Evolutionary conservation across 1,140 invertebrate species (phyloP).

Genomic region (Panulirus ornatus): DNA sequence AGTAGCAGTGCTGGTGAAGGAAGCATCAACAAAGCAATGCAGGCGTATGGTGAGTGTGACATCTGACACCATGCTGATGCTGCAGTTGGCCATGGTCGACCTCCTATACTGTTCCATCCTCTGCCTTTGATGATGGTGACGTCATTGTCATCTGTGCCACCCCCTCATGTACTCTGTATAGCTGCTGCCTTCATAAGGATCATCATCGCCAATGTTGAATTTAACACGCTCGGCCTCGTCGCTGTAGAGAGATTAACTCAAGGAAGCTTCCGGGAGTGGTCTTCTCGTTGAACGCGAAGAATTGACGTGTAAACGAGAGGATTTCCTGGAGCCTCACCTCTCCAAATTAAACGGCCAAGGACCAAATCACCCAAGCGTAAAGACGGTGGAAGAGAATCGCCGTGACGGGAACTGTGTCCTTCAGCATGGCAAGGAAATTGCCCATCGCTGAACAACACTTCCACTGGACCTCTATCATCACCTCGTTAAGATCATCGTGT

Average conservation of each 20-base stretch:
- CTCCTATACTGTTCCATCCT: slow-evolving; percentile 5
- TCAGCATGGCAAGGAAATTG: too few relatives aligned
- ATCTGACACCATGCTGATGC: background rate
- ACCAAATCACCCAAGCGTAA: too few relatives aligned
- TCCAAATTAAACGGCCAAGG: too few relatives aligned
- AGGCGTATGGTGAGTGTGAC: background rate
- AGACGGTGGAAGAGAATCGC: too few relatives aligned
- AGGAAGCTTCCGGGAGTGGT: too few relatives aligned
- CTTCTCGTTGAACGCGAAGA: too few relatives aligned
- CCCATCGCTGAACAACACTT: too few relatives aligned
- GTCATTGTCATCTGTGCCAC: background rate
- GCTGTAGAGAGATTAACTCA: slow-evolving; percentile 8
- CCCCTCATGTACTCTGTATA: background rate
- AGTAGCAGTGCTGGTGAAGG: background rate
- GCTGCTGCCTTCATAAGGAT: background rate
- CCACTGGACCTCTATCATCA: too few relatives aligned
- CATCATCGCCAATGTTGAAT: background rate
- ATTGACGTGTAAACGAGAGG: too few relatives aligned
- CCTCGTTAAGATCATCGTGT: too few relatives aligned
- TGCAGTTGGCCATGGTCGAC: slow-evolving; percentile 14
- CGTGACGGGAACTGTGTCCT: too few relatives aligned
- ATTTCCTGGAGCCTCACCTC: too few relatives aligned
- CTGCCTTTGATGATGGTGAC: background rate
- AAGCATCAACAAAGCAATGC: background rate
- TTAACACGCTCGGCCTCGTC: background rate